phyloP scores from a whole-genome alignment of 1,140 invertebrate species.

The Brachionus rubens region DNA sequence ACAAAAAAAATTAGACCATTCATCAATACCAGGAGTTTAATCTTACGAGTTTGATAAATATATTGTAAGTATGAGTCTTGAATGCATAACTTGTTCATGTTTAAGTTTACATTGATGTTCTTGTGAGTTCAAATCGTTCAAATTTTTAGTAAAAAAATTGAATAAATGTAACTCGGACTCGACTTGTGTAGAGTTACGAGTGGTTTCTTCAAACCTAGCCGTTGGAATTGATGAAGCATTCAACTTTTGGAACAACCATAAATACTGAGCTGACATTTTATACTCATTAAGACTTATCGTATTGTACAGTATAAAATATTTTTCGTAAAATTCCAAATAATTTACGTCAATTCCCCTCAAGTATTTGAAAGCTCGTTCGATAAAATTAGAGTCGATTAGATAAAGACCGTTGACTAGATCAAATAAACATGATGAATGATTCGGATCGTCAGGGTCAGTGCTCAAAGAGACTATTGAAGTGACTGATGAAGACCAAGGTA shows the following conservation, averaged over 20 bases:
- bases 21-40: background rate
- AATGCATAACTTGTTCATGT: constrained; percentile 21
- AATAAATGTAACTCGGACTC: background rate
- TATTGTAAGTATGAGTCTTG: background rate
- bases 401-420: constrained; percentile 17
- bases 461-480: constrained; percentile 20
- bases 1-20: background rate
- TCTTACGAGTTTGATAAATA: constrained; percentile 7
- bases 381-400: constrained; percentile 19
- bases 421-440: constrained; percentile 6
- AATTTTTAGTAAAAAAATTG: constrained; percentile 19
- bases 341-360: constrained; percentile 13
- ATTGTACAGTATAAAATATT: constrained; percentile 22
- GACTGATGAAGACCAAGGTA: constrained; percentile 4
- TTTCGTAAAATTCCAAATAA: constrained; percentile 24
- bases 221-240: background rate
- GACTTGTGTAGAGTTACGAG: background rate
- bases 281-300: background rate
- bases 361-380: constrained; percentile 12
- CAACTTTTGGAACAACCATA: constrained; percentile 22
- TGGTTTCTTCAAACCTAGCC: background rate
- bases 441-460: constrained; percentile 9
- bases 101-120: background rate
- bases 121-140: background rate
- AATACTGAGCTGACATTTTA: constrained; percentile 1